These are phyloP conservation scores for Avahi laniger DNA, from an alignment of 2,797 vertebrate species.

Conservation along the genomic window DNA sequence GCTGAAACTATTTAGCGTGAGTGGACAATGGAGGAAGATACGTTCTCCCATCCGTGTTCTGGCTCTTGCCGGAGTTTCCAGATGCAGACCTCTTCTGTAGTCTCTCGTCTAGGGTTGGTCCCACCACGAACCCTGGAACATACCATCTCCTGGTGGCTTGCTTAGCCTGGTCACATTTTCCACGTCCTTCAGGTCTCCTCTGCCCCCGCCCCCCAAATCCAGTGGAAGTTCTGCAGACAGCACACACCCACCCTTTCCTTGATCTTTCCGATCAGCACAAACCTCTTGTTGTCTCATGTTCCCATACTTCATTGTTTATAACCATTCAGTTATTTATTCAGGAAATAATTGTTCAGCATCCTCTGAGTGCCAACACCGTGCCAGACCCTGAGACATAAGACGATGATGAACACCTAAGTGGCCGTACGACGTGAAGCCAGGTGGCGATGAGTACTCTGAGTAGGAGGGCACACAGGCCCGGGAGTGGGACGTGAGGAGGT, in stretches of 20 bases:
- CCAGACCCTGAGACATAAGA: not conserved
- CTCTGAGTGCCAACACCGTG: not conserved
- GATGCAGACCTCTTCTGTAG: not conserved
- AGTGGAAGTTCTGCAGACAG: not conserved
- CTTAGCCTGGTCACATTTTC: not conserved
- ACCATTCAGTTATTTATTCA: not conserved
- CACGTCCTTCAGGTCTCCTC: not conserved
- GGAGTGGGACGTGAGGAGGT: not conserved
- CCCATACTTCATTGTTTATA: not conserved
- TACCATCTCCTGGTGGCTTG: not conserved
- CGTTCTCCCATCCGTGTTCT: not conserved
- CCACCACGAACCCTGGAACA: not conserved
- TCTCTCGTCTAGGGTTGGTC: not conserved
- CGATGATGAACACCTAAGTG: not conserved
- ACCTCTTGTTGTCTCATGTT: not conserved
- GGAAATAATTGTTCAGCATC: not conserved
- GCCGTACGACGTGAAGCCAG: fast-evolving
- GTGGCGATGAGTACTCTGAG: fast-evolving
- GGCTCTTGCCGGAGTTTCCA: not conserved
- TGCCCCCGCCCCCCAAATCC: not conserved
- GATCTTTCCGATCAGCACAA: not conserved
- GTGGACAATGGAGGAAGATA: not conserved
- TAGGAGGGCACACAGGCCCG: no score
- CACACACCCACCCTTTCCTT: not conserved
- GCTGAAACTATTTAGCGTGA: not conserved